Conservation (phyloP, 2,888 invertebrate genomes). For the Odontocolon sp. region DNA sequence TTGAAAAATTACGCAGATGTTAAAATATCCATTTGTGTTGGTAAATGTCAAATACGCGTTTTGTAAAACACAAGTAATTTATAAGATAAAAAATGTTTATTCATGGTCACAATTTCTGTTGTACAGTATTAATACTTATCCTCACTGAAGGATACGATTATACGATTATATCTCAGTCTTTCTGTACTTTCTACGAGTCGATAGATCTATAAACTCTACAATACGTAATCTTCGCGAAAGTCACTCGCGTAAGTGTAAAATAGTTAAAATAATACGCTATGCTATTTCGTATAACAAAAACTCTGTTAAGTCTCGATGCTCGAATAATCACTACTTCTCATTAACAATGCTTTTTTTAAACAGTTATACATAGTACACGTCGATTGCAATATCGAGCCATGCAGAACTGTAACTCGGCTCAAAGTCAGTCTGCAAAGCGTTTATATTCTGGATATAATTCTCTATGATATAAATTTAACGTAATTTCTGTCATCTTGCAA, state of each 20-base stretch:
- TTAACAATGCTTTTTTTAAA: neutral
- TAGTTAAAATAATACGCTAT: too few relatives aligned
- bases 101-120: neutral
- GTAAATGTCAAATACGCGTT: too few relatives aligned
- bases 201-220: conserved; percentile 7
- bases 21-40: neutral
- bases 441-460: conserved; percentile 19
- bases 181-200: conserved; percentile 3
- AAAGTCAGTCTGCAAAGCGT: conserved; percentile 24
- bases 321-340: neutral
- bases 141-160: neutral
- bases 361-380: conserved; percentile 6
- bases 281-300: conserved; percentile 13
- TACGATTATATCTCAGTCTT: conserved; percentile 41
- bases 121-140: conserved; percentile 13
- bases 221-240: too few relatives aligned
- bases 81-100: conserved; percentile 3
- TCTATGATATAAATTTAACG: conserved; percentile 3
- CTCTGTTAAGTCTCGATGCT: conserved; percentile 8
- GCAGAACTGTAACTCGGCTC: neutral
- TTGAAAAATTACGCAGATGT: conserved; percentile 4
- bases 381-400: conserved; percentile 28
- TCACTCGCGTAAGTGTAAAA: too few relatives aligned
- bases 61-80: conserved; percentile 2
- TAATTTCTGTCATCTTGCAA: conserved; percentile 68